phyloP scores from a whole-genome alignment of 2,113 vertebrate genomes.

The Apteryx owenii region DNA sequence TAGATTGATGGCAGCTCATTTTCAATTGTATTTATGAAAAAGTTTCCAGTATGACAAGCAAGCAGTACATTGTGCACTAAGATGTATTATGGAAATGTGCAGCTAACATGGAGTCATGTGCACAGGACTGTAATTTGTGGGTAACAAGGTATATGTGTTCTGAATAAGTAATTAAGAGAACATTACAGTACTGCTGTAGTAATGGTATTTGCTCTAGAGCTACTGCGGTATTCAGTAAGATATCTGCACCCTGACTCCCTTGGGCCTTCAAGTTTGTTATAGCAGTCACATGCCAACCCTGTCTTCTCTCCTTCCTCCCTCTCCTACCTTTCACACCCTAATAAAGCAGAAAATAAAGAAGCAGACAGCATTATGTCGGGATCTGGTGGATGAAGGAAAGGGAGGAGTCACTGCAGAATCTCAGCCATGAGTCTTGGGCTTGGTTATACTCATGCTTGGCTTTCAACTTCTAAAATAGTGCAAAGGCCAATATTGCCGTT shows the following conservation, averaged over 20 bases:
- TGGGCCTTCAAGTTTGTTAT: background rate
- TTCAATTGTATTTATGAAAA: background rate
- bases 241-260: background rate
- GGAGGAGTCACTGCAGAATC: background rate
- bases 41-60: slow-evolving; percentile 7
- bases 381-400: background rate
- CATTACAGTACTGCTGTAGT: background rate
- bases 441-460: background rate
- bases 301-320: background rate
- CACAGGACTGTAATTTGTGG: background rate
- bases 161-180: slow-evolving; percentile 6
- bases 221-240: background rate
- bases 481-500: background rate
- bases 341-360: background rate
- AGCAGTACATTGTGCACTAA: background rate
- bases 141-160: slow-evolving; percentile 10
- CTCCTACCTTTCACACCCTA: background rate
- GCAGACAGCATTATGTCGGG: background rate
- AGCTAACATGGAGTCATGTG: background rate
- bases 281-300: background rate
- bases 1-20: background rate
- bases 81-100: background rate
- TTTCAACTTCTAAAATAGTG: background rate
- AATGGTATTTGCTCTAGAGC: background rate
- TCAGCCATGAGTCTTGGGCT: background rate